Conservation (phyloP, 2,888 invertebrate genomes). For the Hirtodrosophila trivittata region DNA sequence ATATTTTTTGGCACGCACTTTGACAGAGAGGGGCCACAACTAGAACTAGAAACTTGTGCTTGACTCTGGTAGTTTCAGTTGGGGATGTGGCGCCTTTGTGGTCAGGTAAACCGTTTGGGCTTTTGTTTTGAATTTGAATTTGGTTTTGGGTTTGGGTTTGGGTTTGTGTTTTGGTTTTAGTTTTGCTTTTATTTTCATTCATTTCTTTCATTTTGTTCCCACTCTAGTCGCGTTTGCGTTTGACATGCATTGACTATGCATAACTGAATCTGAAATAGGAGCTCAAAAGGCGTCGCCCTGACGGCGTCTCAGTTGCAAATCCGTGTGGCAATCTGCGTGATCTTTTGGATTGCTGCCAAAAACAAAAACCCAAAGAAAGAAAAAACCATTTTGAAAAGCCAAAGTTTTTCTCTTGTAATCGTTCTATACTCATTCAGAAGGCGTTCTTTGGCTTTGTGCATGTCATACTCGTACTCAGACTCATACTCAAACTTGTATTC, state of each 20-base stretch:
- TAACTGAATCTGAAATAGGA: conserved; percentile 29
- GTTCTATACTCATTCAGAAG: conserved; percentile 28
- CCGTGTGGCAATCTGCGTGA: conserved; percentile 60
- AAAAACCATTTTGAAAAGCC: conserved; percentile 35
- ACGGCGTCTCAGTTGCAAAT: conserved; percentile 61
- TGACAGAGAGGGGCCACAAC: not conserved
- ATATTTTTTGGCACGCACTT: conserved; percentile 70
- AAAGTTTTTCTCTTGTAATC: conserved; percentile 45
- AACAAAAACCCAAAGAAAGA: conserved; percentile 9
- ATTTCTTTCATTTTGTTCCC: not conserved
- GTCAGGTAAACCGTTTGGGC: conserved; percentile 65
- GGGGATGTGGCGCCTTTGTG: conserved; percentile 48
- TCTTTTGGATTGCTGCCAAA: conserved; percentile 65
- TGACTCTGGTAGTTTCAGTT: not conserved
- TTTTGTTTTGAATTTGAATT: conserved; percentile 55
- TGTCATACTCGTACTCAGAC: conserved; percentile 41
- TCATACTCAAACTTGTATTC: not conserved
- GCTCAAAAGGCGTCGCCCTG: conserved; percentile 39
- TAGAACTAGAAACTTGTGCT: not conserved
- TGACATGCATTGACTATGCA: conserved; percentile 76
- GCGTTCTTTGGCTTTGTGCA: conserved; percentile 60
- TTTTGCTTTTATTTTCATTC: conserved; percentile 15
- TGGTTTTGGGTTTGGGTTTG: not conserved
- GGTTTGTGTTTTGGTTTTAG: conserved; percentile 2
- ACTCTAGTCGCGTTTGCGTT: conserved; percentile 63